A percentile compares a stretch with the other conserved stretches of the same genome.
These are phyloP conservation scores for Phyllostomus discolor DNA, from an alignment of 2,113 vertebrate species.

Conservation along the genomic window DNA sequence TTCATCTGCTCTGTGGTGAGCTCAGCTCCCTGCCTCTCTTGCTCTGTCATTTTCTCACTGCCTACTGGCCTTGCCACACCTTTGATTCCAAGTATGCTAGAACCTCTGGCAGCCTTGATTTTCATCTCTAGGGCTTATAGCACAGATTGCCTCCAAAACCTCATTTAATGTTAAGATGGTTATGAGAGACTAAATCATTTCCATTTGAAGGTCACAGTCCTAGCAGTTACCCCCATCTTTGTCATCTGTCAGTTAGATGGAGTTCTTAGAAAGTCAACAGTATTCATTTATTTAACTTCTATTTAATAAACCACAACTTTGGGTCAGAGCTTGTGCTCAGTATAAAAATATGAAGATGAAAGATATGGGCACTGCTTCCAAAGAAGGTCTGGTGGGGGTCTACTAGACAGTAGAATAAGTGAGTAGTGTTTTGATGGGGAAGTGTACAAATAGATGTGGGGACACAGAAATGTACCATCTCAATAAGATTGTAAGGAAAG, in stretches of 20 bases:
- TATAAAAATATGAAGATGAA: neutral
- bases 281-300: neutral
- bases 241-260: neutral
- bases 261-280: neutral
- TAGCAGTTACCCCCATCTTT: neutral
- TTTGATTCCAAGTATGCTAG: neutral
- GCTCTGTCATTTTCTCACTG: neutral
- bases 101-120: neutral
- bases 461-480: neutral
- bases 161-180: neutral
- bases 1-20: neutral
- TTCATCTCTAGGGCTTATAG: neutral
- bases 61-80: neutral
- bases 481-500: rapidly evolving
- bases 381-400: neutral
- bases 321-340: neutral
- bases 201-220: neutral
- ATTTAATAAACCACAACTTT: neutral
- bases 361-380: neutral
- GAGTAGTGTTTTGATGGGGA: neutral
- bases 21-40: neutral
- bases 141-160: neutral
- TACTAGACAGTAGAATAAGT: neutral
- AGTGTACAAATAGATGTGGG: neutral
- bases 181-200: neutral